Base-by-base conservation (phyloP, 2,797 vertebrate species). In the Rhadinocentrus ornatus region DNA sequence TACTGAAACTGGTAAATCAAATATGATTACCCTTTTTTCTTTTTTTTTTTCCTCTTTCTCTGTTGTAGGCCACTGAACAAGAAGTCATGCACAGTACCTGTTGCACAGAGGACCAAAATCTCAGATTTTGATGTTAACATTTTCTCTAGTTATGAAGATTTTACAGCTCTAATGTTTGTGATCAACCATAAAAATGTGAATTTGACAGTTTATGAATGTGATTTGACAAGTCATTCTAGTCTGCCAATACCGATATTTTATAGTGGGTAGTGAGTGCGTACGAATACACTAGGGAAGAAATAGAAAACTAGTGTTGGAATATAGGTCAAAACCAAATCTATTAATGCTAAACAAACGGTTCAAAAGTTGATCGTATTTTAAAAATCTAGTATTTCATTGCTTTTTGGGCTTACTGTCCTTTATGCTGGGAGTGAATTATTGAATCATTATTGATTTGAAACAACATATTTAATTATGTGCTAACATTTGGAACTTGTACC, bases 1-100 rank as follows among this genome's bases (percentile, higher is more conserved):
- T 65, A 48, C 78, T 50, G 35, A 46, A 75, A 56, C 56, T 62
- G 63, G 27, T n/a, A 55, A 52, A 73, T 82, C 52, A 55, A 44
- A 66, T 71, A 64, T 61, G 46, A 71, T 22, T 18, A 60, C 1
- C 0, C 3, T 39, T 31, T 31, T 59, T 66, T 39, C 26, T 31
- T 59, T 66, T 69, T 41, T 41, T 27, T 26, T 48, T 8, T 57
- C 5, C 66, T 15, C 12, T 13, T 37, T 37, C 10, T 16, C 39
- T 16, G 3, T 16, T 46, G 7, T 53, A 60, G 48, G 53, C 39
- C n/a, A 18, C n/a, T 26, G 31, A 69, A 62, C 62, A 48, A 35
- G 20, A 70, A 60, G 24, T 56, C 52, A 37, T 16, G n/a, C 59
- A 41, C 10, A 15, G 16, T 54, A 37, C 16, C 55, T 59, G 15